phyloP scores from a whole-genome alignment of 2,888 invertebrate genomes.

The Tineola bisselliella region DNA sequence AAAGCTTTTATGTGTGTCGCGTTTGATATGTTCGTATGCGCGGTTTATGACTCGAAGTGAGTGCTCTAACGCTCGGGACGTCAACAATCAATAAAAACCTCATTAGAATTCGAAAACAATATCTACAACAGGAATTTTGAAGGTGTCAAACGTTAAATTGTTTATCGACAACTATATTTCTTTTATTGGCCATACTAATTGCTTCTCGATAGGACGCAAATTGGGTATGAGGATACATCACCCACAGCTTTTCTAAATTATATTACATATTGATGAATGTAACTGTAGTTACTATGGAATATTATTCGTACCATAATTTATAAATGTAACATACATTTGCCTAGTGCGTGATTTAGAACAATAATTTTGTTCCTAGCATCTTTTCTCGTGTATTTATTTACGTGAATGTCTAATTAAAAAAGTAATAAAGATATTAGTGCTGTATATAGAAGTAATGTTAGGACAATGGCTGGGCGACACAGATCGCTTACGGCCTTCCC shows the following conservation, averaged over 20 bases:
- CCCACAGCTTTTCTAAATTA: too few species aligned
- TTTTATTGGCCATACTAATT: neutral
- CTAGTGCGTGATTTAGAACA: too few species aligned
- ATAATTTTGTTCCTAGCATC: too few species aligned
- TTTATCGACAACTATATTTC: neutral
- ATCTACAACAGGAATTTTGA: neutral
- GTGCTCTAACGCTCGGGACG: constrained; percentile 31
- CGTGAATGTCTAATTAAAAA: neutral
- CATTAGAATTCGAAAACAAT: constrained; percentile 10
- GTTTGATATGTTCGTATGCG: constrained; percentile 29
- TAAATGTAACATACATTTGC: too few species aligned
- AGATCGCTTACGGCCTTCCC: constrained; percentile 32
- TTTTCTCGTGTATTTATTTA: too few species aligned
- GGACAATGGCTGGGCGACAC: constrained; percentile 19
- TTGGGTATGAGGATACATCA: neutral
- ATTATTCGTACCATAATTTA: too few species aligned
- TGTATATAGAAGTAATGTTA: neutral
- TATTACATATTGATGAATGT: too few species aligned
- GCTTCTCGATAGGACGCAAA: neutral
- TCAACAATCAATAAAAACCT: constrained; percentile 28
- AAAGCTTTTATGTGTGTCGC: constrained; percentile 62
- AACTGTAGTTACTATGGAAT: too few species aligned
- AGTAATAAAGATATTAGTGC: neutral
- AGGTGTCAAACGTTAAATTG: constrained; percentile 8
- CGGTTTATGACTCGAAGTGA: constrained; percentile 35